A percentile compares a stretch with the other conserved stretches of the same genome.
phyloP scores from a whole-genome alignment of 2,888 invertebrate genomes.

The Aethes cnicana region DNA sequence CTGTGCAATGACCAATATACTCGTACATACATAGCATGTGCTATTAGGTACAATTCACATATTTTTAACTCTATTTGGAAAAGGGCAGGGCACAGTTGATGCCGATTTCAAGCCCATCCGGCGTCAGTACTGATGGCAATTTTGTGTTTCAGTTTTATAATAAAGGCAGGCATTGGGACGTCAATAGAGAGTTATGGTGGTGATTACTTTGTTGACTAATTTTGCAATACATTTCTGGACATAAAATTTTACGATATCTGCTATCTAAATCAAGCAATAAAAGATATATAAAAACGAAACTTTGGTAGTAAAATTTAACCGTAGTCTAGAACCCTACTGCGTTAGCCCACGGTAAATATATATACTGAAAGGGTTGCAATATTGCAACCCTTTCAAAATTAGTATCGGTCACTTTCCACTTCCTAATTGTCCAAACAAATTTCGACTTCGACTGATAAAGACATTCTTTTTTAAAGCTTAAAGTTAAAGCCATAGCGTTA shows the following conservation, averaged over 20 bases:
- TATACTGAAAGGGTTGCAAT: too few relatives aligned
- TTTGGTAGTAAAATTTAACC: conserved; percentile 39
- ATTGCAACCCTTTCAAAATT: conserved; percentile 60
- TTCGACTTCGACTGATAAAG: conserved; percentile 36
- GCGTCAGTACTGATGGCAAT: too few relatives aligned
- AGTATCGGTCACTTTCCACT: conserved; percentile 65
- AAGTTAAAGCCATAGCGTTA: conserved; percentile 1
- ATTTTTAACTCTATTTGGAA: too few relatives aligned
- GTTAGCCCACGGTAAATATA: conserved; percentile 45
- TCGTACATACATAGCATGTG: too few relatives aligned
- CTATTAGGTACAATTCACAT: too few relatives aligned
- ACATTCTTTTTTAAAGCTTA: conserved; percentile 18
- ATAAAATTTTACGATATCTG: conserved; percentile 24
- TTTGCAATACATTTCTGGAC: conserved; percentile 2
- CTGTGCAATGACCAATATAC: too few relatives aligned
- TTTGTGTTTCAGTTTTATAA: too few relatives aligned
- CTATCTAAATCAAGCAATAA: conserved; percentile 28
- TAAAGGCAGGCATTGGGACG: too few relatives aligned
- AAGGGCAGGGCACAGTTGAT: too few relatives aligned
- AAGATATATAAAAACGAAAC: conserved; percentile 35
- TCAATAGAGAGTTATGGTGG: too few relatives aligned
- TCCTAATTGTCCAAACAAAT: conserved; percentile 55
- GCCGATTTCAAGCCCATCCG: too few relatives aligned
- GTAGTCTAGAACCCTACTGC: conserved; percentile 42
- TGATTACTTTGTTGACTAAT: too few relatives aligned